Conservation (phyloP, 2,888 invertebrate genomes). For the Lordiphosa andalusiaca region DNA sequence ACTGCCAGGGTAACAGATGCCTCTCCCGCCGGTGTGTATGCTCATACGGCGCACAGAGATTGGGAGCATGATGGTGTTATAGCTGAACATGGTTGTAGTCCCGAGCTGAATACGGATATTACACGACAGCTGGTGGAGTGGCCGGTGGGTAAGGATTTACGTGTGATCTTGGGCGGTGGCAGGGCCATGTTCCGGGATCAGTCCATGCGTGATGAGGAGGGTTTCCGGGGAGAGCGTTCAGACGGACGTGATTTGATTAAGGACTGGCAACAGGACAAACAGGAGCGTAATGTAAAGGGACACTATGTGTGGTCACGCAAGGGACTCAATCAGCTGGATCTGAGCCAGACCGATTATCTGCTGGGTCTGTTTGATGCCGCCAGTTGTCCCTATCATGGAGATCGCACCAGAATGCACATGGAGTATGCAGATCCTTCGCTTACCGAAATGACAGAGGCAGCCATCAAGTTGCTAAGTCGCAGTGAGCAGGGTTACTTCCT, state of each 20-base stretch:
- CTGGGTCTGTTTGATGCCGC: slow-evolving; percentile 82
- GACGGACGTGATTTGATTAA: slow-evolving; percentile 86
- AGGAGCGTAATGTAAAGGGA: slow-evolving; percentile 56
- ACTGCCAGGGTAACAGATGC: slow-evolving; percentile 90
- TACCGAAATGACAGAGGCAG: slow-evolving; percentile 85
- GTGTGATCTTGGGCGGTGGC: slow-evolving; percentile 82
- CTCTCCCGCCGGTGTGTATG: slow-evolving; percentile 87
- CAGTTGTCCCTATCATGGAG: slow-evolving; percentile 84
- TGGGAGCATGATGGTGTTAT: slow-evolving; percentile 86
- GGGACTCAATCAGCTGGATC: slow-evolving; percentile 73
- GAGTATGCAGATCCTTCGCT: slow-evolving; percentile 83
- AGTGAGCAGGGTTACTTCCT: slow-evolving; percentile 86
- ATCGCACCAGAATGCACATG: slow-evolving; percentile 79
- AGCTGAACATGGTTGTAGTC: slow-evolving; percentile 77
- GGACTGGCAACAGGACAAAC: slow-evolving; percentile 83
- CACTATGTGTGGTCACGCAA: slow-evolving; percentile 76
- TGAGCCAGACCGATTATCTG: slow-evolving; percentile 82
- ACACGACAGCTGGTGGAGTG: slow-evolving; percentile 86
- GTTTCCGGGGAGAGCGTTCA: slow-evolving; percentile 81
- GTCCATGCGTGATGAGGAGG: slow-evolving; percentile 81
- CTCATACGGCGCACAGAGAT: slow-evolving; percentile 85
- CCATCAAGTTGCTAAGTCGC: slow-evolving; percentile 84
- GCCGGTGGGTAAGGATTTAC: slow-evolving; percentile 85
- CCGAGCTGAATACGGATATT: slow-evolving; percentile 84
- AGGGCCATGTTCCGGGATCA: slow-evolving; percentile 67